phyloP scores from a whole-genome alignment of 2,113 vertebrate species.

The Chauna torquata region DNA sequence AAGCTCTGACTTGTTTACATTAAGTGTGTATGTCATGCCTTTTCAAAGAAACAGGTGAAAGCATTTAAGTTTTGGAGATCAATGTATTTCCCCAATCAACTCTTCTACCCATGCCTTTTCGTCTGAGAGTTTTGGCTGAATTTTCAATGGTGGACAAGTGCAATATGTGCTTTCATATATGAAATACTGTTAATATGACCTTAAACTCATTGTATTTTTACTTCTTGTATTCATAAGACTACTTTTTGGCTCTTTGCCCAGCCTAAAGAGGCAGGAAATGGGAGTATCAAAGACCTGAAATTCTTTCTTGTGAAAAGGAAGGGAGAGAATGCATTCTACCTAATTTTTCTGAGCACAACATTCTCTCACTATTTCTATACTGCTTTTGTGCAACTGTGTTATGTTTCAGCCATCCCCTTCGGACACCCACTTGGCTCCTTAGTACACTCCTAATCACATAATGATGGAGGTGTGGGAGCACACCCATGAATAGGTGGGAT shows the following conservation, averaged over 20 bases:
- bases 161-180: neutral
- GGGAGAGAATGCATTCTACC: neutral
- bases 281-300: constrained; percentile 53
- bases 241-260: constrained; percentile 18
- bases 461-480: neutral
- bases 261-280: constrained; percentile 16
- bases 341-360: neutral
- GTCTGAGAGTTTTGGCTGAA: neutral
- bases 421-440: neutral
- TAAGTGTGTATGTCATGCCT: neutral
- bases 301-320: constrained; percentile 54
- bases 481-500: neutral
- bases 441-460: neutral
- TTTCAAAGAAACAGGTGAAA: neutral
- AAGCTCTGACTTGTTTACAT: neutral
- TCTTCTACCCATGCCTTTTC: neutral
- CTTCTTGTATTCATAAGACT: constrained; percentile 1
- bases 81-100: neutral
- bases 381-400: neutral
- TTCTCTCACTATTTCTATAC: neutral
- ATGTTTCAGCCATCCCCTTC: neutral
- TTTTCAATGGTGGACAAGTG: neutral
- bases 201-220: neutral
- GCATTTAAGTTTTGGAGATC: neutral
- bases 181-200: constrained; percentile 1